These are phyloP conservation scores for Meganola albula DNA, from an alignment of 2,888 invertebrate genomes.

Conservation along the genomic window DNA sequence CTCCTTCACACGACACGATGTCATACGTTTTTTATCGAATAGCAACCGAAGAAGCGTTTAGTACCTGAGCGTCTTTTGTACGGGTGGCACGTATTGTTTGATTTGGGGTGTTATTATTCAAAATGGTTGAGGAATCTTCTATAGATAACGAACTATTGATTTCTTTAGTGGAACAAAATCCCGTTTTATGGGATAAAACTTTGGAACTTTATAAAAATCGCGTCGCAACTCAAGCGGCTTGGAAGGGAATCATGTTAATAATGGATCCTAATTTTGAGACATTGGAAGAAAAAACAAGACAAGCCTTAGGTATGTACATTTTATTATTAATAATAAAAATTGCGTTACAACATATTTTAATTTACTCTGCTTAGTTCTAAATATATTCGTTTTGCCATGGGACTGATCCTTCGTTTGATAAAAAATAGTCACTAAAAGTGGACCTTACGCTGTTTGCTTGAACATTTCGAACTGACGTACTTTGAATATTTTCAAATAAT, in stretches of 20 bases:
- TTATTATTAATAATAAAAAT: conserved; percentile 16
- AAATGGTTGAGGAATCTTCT: conserved; percentile 18
- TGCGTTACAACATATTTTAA: conserved; percentile 2
- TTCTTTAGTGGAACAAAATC: conserved; percentile 21
- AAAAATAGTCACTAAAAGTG: conserved; percentile 26
- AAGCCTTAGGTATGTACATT: conserved; percentile 20
- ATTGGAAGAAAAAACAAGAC: conserved; percentile 20
- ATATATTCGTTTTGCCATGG: conserved; percentile 24
- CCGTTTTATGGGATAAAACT: conserved; percentile 19
- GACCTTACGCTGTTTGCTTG: conserved; percentile 25
- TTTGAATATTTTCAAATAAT: conserved; percentile 28
- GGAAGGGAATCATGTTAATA: conserved; percentile 18
- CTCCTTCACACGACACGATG: conserved; percentile 18
- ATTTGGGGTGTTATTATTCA: conserved; percentile 12
- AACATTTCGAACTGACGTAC: conserved; percentile 24
- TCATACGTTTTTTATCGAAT: conserved; percentile 14
- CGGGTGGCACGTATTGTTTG: conserved; percentile 18
- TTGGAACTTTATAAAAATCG: conserved; percentile 15
- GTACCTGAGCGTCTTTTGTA: conserved; percentile 16
- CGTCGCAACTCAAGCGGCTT: conserved; percentile 19
- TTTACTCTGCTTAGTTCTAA: conserved; percentile 22
- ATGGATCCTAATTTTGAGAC: conserved; percentile 19
- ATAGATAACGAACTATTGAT: conserved; percentile 23
- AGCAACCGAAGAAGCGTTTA: conserved; percentile 15
- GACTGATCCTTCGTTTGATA: conserved; percentile 24